A percentile compares a stretch with the other conserved stretches of the same genome.
phyloP scores from a whole-genome alignment of 1,140 invertebrate species.

The Caligus rogercresseyi region DNA sequence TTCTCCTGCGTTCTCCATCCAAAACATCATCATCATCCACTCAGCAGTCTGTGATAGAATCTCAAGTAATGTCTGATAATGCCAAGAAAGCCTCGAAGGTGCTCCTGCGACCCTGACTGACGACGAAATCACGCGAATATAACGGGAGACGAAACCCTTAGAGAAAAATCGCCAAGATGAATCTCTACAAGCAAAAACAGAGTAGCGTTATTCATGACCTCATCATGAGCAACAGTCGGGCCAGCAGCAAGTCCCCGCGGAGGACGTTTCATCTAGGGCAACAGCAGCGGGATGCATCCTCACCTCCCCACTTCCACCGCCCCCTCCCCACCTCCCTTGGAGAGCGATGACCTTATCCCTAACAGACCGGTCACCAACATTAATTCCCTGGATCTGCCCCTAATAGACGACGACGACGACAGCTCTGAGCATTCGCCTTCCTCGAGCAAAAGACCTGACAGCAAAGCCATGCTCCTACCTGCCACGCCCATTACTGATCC shows the following conservation, averaged over 20 bases:
- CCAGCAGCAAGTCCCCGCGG: neutral
- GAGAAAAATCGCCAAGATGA: slow-evolving; percentile 6
- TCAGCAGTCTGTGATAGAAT: neutral
- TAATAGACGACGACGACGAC: neutral
- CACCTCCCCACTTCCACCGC: neutral
- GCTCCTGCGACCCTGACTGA: slow-evolving; percentile 2
- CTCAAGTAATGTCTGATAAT: neutral
- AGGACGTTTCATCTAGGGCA: neutral
- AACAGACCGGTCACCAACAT: neutral
- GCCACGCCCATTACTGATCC: slow-evolving; percentile 13
- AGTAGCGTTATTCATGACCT: slow-evolving; percentile 13
- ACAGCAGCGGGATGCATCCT: neutral
- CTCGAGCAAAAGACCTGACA: neutral
- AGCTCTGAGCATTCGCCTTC: neutral
- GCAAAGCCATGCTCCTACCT: neutral
- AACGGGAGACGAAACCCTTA: neutral
- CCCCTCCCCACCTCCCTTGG: neutral
- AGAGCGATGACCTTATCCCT: neutral
- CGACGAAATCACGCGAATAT: slow-evolving; percentile 10
- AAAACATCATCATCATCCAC: too few relatives aligned
- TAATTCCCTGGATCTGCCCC: neutral
- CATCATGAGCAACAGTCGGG: neutral
- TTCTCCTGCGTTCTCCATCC: too few relatives aligned
- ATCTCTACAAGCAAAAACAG: neutral
- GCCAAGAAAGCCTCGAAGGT: neutral